A percentile compares a stretch with the other conserved stretches of the same genome.
Evolutionary conservation across 2,888 invertebrate genomes (phyloP).

Genomic region (Cheilosia variabilis): DNA sequence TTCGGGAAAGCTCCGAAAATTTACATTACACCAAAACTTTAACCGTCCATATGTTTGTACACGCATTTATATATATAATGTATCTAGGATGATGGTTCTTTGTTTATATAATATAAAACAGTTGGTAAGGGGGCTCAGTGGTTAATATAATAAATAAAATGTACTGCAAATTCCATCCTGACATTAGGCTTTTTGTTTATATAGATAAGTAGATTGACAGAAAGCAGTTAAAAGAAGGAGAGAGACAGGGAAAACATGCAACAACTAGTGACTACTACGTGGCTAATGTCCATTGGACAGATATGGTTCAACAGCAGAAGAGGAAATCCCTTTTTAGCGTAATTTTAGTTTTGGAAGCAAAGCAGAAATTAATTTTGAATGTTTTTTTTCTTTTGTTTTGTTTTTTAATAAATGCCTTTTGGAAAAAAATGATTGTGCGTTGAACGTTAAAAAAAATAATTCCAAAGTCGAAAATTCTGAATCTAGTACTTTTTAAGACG

Average conservation of each 20-base stretch:
- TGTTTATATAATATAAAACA: slow-evolving; percentile 23
- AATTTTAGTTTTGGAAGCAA: slow-evolving; percentile 24
- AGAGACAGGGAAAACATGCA: slow-evolving; percentile 54
- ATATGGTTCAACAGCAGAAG: slow-evolving; percentile 1
- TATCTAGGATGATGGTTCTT: slow-evolving; percentile 79
- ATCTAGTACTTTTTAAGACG: too few relatives aligned
- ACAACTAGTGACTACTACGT: slow-evolving; percentile 27
- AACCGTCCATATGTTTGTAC: slow-evolving; percentile 79
- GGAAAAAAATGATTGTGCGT: slow-evolving; percentile 65
- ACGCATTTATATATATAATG: slow-evolving; percentile 83
- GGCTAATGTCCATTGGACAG: slow-evolving; percentile 15
- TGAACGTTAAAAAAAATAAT: slow-evolving; percentile 29
- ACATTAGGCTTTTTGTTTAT: slow-evolving; percentile 62
- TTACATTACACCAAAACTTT: slow-evolving; percentile 61
- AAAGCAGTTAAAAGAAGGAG: slow-evolving; percentile 25
- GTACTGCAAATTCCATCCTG: slow-evolving; percentile 47
- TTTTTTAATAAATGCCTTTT: slow-evolving; percentile 51
- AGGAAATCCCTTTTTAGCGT: slow-evolving; percentile 39
- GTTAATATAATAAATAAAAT: slow-evolving; percentile 54
- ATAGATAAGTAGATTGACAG: slow-evolving; percentile 33
- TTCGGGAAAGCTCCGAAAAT: slow-evolving; percentile 34
- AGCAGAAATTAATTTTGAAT: slow-evolving; percentile 31
- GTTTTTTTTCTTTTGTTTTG: slow-evolving; percentile 12
- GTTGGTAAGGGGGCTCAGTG: slow-evolving; percentile 34
- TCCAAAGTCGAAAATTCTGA: background rate